phyloP scores from a whole-genome alignment of 2,888 invertebrate species.

The Endomychus coccineus region DNA sequence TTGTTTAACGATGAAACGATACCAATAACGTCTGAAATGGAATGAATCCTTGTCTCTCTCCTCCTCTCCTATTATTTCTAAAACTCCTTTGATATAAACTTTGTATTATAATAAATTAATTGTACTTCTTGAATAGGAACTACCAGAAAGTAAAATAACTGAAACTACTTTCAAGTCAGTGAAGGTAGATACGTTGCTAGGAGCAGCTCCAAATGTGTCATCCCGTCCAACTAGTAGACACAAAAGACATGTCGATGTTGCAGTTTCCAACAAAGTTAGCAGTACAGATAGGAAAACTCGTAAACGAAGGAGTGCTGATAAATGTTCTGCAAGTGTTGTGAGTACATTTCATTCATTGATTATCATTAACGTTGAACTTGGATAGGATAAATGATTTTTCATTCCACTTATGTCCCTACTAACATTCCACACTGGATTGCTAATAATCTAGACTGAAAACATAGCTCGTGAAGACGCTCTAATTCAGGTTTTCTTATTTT shows the following conservation, averaged over 20 bases:
- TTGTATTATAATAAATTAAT: not conserved
- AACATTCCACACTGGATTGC: too few species aligned
- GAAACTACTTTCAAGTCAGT: slow-evolving; percentile 29
- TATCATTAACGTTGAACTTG: too few species aligned
- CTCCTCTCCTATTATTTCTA: too few species aligned
- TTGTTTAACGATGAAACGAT: too few species aligned
- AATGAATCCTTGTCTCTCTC: too few species aligned
- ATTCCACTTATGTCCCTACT: too few species aligned
- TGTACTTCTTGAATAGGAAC: slow-evolving; percentile 37
- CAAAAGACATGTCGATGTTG: slow-evolving; percentile 36
- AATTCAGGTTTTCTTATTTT: too few species aligned
- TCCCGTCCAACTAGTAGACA: slow-evolving; percentile 34
- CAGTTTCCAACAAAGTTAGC: slow-evolving; percentile 21
- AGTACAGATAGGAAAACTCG: slow-evolving; percentile 39
- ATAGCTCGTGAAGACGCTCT: too few species aligned
- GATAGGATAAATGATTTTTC: too few species aligned
- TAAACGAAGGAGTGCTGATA: slow-evolving; percentile 57
- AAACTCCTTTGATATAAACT: too few species aligned
- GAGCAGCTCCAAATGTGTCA: slow-evolving; percentile 13
- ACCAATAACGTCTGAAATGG: too few species aligned
- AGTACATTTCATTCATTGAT: slow-evolving; percentile 46
- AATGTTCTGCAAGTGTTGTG: slow-evolving; percentile 54
- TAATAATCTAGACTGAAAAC: too few species aligned
- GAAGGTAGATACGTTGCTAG: slow-evolving; percentile 22
- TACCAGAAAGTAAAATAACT: slow-evolving; percentile 35